These are phyloP conservation scores for Aethes cnicana DNA, from an alignment of 2,888 invertebrate genomes.

Conservation along the genomic window DNA sequence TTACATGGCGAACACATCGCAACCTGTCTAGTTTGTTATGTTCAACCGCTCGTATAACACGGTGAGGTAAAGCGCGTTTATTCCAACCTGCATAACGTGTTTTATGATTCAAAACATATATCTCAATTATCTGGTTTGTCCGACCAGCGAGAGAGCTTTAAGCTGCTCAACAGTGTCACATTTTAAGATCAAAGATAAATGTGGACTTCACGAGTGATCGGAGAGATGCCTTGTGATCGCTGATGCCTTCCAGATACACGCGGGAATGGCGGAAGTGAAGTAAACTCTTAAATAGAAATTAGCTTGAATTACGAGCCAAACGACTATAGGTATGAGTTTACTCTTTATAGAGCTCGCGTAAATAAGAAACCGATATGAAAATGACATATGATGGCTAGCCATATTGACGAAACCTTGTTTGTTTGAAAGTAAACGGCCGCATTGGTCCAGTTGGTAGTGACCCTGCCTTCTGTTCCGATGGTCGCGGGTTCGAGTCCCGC, in stretches of 20 bases:
- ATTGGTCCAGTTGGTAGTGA: too few species aligned
- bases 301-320: not conserved
- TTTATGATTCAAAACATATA: conserved; percentile 9
- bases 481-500: too few species aligned
- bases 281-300: conserved; percentile 17
- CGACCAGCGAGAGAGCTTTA: conserved; percentile 6
- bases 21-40: too few species aligned
- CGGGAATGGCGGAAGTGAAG: conserved; percentile 18
- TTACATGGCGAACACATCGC: too few species aligned
- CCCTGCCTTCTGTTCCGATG: too few species aligned
- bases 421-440: too few species aligned
- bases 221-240: conserved; percentile 7
- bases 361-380: not conserved
- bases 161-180: conserved; percentile 18
- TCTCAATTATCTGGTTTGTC: conserved; percentile 19
- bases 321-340: not conserved
- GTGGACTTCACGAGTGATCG: conserved; percentile 1
- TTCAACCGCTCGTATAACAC: too few species aligned
- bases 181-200: conserved; percentile 25
- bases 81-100: conserved; percentile 10
- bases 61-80: not conserved
- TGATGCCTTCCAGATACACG: conserved; percentile 26
- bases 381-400: not conserved
- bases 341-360: too few species aligned
- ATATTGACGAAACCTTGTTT: too few species aligned